Percentiles rank a stretch among this genome's conserved stretches.
Evolutionary conservation across 1,140 invertebrate genomes (phyloP).

Genomic region (Octopus bimaculoides): DNA sequence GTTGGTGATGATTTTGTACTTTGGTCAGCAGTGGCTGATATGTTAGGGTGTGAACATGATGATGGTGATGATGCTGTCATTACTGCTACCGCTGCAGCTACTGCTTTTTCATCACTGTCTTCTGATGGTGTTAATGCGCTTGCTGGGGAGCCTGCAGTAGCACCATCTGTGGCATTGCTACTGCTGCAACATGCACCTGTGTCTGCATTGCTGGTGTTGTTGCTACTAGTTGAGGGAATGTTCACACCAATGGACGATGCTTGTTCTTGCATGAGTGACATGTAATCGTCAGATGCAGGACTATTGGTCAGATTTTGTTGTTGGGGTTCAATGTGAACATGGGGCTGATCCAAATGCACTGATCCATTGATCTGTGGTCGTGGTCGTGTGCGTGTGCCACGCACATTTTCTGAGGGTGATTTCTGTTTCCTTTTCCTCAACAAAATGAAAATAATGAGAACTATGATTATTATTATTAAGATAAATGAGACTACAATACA

Average conservation of each 20-base stretch:
- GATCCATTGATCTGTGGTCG: slow-evolving; percentile 46
- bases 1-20: not conserved
- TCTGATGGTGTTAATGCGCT: not conserved
- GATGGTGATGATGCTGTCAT: not conserved
- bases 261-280: slow-evolving; percentile 25
- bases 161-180: not conserved
- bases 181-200: not conserved
- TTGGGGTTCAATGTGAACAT: slow-evolving; percentile 47
- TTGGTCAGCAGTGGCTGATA: not conserved
- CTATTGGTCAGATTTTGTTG: slow-evolving; percentile 17
- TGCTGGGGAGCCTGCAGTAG: not conserved
- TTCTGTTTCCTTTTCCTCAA: slow-evolving; percentile 32
- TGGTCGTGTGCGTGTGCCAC: slow-evolving; percentile 17
- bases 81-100: not conserved
- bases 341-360: slow-evolving; percentile 45
- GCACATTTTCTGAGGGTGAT: slow-evolving; percentile 27
- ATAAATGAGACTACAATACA: slow-evolving; percentile 39
- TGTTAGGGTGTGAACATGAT: not conserved
- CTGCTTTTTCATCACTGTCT: not conserved
- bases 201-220: not conserved
- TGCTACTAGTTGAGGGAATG: slow-evolving; percentile 26
- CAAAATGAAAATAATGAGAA: slow-evolving; percentile 37
- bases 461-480: slow-evolving; percentile 33
- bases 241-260: slow-evolving; percentile 22
- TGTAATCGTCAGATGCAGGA: slow-evolving; percentile 29